Conservation (phyloP, 2,888 invertebrate genomes). For the Troglohyphantes excavatus region DNA sequence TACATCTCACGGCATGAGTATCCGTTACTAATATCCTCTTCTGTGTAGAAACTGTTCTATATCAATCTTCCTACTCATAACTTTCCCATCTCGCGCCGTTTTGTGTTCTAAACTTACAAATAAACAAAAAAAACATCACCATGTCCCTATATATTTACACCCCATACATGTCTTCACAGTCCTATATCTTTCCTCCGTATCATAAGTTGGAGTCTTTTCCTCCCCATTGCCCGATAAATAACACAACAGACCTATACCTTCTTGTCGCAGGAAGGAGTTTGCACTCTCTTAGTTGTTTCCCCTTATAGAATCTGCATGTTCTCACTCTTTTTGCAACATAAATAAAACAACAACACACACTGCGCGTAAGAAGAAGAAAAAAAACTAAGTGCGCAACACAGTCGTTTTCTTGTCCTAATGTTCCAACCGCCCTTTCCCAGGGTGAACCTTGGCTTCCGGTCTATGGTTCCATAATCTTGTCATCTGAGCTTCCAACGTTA, state of each 20-base stretch:
- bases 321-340: conserved; percentile 20
- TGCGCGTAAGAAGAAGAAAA: background rate
- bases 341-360: conserved; percentile 44
- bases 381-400: conserved; percentile 4
- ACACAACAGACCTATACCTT: background rate
- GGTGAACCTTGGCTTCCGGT: conserved; percentile 42
- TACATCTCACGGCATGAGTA: no score
- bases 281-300: background rate
- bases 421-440: conserved; percentile 33
- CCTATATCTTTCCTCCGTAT: conserved; percentile 25
- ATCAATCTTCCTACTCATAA: no score
- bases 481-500: conserved; percentile 62
- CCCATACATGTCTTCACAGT: conserved; percentile 8
- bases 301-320: background rate
- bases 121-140: background rate
- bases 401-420: conserved; percentile 21
- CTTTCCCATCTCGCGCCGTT: background rate
- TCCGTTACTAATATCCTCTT: no score
- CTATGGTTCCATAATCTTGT: conserved; percentile 57
- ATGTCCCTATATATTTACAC: conserved; percentile 4
- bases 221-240: conserved; percentile 12
- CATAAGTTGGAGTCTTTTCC: background rate
- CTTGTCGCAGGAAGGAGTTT: conserved; percentile 3
- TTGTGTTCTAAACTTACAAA: background rate
- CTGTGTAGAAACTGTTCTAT: no score